A percentile compares a stretch with the other conserved stretches of the same genome.
Conservation (phyloP, 2,113 vertebrate species). For the Myiagra hebetior region DNA sequence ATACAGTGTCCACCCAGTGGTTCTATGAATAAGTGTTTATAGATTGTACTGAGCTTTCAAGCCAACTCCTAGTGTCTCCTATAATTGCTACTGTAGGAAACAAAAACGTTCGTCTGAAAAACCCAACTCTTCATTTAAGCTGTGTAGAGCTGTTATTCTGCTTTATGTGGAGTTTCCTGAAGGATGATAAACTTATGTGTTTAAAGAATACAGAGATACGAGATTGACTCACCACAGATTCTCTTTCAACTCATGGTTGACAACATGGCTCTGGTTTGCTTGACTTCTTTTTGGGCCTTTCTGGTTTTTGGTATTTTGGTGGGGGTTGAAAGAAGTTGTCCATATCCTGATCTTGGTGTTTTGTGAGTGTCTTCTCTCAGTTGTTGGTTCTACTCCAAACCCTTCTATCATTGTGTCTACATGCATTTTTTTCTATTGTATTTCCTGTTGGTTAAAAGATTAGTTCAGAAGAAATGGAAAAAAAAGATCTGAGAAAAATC, state of each 20-base stretch:
- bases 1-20: slow-evolving; percentile 66
- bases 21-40: slow-evolving; percentile 76
- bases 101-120: slow-evolving; percentile 72
- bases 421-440: not conserved
- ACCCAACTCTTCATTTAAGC: slow-evolving; percentile 60
- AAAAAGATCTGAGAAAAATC: not conserved
- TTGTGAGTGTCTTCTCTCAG: not conserved
- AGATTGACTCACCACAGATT: not conserved
- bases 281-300: not conserved
- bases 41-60: slow-evolving; percentile 69
- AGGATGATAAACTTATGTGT: slow-evolving; percentile 41
- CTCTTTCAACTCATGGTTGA: not conserved
- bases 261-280: not conserved
- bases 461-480: not conserved
- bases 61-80: slow-evolving; percentile 80
- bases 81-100: slow-evolving; percentile 83
- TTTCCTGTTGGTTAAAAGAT: not conserved
- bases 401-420: not conserved
- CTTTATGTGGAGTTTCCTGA: slow-evolving; percentile 59
- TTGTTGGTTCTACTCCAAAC: not conserved
- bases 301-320: not conserved
- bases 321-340: not conserved
- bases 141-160: slow-evolving; percentile 48
- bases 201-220: not conserved
- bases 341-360: not conserved